These are phyloP conservation scores for Dermolepida albohirtum DNA, from an alignment of 2,888 invertebrate species.

Conservation along the genomic window DNA sequence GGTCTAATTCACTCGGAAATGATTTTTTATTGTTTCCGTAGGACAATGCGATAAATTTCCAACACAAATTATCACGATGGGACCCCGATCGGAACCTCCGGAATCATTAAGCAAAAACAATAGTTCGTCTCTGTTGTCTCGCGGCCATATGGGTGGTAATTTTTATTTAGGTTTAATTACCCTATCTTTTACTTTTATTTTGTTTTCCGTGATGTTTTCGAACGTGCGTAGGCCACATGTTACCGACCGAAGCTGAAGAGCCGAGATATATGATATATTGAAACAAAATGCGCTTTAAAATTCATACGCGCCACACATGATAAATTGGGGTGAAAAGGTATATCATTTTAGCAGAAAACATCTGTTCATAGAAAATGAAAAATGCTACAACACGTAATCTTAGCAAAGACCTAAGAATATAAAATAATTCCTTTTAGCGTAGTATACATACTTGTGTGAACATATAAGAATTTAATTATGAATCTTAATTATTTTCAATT, in stretches of 20 bases:
- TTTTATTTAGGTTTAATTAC: conserved; percentile 11
- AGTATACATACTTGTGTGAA: too few species aligned
- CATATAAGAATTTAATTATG: too few species aligned
- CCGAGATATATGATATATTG: conserved; percentile 20
- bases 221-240: conserved; percentile 30
- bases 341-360: background rate
- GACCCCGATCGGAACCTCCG: background rate
- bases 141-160: conserved; percentile 7
- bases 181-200: conserved; percentile 11
- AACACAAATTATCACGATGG: background rate
- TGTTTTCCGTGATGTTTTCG: background rate
- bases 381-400: background rate
- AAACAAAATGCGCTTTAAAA: conserved; percentile 18
- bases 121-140: conserved; percentile 1
- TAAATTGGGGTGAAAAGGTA: conserved; percentile 19
- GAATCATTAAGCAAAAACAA: conserved; percentile 8
- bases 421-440: too few species aligned
- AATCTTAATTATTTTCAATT: too few species aligned
- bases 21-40: too few species aligned
- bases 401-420: too few species aligned
- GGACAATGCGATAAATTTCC: too few species aligned
- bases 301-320: background rate
- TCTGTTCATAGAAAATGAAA: conserved; percentile 14
- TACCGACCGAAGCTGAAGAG: conserved; percentile 10
- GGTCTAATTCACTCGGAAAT: too few species aligned